Conservation (phyloP, 1,140 invertebrate species). For the Drusus annulatus region DNA sequence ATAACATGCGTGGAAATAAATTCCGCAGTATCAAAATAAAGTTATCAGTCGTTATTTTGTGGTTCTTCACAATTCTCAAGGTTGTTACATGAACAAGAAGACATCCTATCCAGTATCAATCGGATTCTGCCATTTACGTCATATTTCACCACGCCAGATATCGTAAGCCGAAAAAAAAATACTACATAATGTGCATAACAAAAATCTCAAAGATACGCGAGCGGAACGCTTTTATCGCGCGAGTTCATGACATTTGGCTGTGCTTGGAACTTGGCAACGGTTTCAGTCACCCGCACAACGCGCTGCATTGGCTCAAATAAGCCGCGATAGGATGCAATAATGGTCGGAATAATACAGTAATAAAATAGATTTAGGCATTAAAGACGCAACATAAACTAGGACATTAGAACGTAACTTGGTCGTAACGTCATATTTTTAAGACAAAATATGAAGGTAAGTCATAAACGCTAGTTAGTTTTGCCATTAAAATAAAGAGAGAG, state of each 20-base stretch:
- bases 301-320: no score
- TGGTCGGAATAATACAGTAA: no score
- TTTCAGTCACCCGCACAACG: neutral
- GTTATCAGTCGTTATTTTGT: neutral
- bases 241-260: slow-evolving; percentile 12
- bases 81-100: neutral
- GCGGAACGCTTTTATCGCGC: slow-evolving; percentile 16
- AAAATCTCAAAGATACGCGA: neutral
- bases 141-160: slow-evolving; percentile 10
- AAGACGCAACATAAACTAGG: no score
- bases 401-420: no score
- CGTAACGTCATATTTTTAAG: no score
- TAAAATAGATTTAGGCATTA: no score
- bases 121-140: slow-evolving; percentile 11
- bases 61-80: neutral
- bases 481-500: no score
- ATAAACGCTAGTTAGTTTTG: no score
- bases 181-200: neutral
- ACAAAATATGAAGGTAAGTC: no score
- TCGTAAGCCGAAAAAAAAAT: slow-evolving; percentile 14
- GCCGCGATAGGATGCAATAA: no score
- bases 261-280: neutral
- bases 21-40: no score
- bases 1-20: no score
- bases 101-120: neutral